Base-by-base conservation (phyloP, 2,888 invertebrate genomes). In the Arge pagana region DNA sequence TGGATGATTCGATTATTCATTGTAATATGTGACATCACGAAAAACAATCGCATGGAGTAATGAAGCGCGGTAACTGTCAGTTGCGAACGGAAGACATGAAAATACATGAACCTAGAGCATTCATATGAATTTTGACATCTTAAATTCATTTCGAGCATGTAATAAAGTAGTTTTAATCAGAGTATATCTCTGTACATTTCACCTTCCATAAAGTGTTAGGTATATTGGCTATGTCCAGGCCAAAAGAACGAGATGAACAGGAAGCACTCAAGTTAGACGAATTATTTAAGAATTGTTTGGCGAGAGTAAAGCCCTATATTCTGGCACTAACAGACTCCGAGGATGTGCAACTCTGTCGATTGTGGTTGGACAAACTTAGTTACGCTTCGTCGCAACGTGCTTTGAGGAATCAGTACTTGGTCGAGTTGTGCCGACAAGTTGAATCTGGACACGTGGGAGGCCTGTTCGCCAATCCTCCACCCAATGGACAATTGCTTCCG, bases 321-420 rank as follows among this genome's bases (percentile, higher is more conserved):
- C 26, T 67, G 26, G 50, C 52, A 8, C 51, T 72, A 8, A 56
- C 23, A 26, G 55, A 56, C 4, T 24, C 61, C 3, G 50, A 57
- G 5, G 61, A 62, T 21, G 59, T 63, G 1, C 53, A 62, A 7
- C 58, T 72, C 4, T 73, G 70, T 48, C 59, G 61, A 40, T 48
- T 63, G 19, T 76, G 76, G 76, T 53, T 75, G 2, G 64, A 71
- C 3, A 72, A 70, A 54, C 56, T 76, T 26, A 62, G 61, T 33
- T 24, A 39, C 3, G 57, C 64, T 1, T 53, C 54, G 1, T 55
- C 62, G 10, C 72, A 76, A 30, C 64, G 66, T 7, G 57, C 48
- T 21, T 42, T 74, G 24, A 61, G 76, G 37, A 75, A 76, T 54
- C 56, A 64, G 19, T 73, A 74, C 55, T 50, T 75, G 5, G n/a